These are phyloP conservation scores for Halichoeres trimaculatus DNA, from an alignment of 2,113 vertebrate species.

Conservation along the genomic window DNA sequence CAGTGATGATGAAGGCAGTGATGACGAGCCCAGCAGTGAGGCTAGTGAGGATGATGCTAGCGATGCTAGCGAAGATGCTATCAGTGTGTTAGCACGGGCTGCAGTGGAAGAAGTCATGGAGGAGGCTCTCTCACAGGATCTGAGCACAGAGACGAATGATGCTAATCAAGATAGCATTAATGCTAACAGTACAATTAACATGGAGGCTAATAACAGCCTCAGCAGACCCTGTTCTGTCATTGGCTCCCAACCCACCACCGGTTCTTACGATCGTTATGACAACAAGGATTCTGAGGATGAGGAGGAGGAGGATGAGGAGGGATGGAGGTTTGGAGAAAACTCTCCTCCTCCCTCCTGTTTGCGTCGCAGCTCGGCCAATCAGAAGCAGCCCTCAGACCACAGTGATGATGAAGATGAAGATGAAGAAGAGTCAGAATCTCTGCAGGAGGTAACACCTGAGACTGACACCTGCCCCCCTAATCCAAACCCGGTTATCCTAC, in stretches of 20 bases:
- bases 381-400: background rate
- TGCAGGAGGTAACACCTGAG: conserved; percentile 60
- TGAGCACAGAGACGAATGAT: background rate
- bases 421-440: conserved; percentile 1
- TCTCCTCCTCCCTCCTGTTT: conserved; percentile 11
- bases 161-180: conserved; percentile 16
- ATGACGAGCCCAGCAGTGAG: conserved; percentile 36
- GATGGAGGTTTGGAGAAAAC: conserved; percentile 38
- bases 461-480: background rate
- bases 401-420: conserved; percentile 28
- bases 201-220: background rate
- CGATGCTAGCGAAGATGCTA: conserved; percentile 62
- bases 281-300: conserved; percentile 23
- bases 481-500: too few species aligned
- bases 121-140: conserved; percentile 38
- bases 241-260: background rate
- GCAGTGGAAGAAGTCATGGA: conserved; percentile 56
- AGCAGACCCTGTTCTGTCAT: background rate
- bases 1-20: conserved; percentile 35
- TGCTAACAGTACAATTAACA: conserved; percentile 14
- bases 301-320: conserved; percentile 15
- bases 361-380: conserved; percentile 7
- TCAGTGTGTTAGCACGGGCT: conserved; percentile 65
- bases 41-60: conserved; percentile 41
- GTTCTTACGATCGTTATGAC: background rate